phyloP scores from a whole-genome alignment of 1,140 invertebrate species.

The Rhynchophorus ferrugineus region DNA sequence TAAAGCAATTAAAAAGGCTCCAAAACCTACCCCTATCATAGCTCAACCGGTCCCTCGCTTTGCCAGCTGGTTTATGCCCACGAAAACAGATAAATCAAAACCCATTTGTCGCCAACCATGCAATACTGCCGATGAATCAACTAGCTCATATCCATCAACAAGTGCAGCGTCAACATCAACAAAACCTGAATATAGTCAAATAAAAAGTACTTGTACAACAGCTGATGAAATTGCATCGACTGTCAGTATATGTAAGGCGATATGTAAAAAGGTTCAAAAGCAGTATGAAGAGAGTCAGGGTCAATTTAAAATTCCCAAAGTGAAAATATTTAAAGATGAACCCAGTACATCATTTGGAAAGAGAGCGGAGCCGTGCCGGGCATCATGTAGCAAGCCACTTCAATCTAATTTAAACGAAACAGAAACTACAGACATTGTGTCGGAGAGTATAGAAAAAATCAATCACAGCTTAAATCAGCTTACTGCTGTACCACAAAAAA shows the following conservation, averaged over 20 bases:
- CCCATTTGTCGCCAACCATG: background rate
- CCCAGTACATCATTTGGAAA: too few species aligned
- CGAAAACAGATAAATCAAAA: background rate
- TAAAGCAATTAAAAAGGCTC: background rate
- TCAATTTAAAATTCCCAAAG: background rate
- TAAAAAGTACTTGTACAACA: background rate
- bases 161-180: background rate
- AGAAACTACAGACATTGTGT: background rate
- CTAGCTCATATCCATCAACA: background rate
- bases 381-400: background rate
- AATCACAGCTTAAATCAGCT: background rate
- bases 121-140: background rate
- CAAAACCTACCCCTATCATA: background rate
- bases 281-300: background rate
- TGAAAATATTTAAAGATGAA: background rate
- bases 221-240: background rate
- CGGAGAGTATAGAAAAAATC: background rate
- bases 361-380: too few species aligned
- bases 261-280: background rate
- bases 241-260: background rate
- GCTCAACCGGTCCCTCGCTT: background rate
- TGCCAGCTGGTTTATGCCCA: background rate
- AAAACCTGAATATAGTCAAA: slow-evolving; percentile 7
- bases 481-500: background rate
- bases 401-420: background rate